Conservation (phyloP, 2,113 vertebrate species). For the Capra hircus region DNA sequence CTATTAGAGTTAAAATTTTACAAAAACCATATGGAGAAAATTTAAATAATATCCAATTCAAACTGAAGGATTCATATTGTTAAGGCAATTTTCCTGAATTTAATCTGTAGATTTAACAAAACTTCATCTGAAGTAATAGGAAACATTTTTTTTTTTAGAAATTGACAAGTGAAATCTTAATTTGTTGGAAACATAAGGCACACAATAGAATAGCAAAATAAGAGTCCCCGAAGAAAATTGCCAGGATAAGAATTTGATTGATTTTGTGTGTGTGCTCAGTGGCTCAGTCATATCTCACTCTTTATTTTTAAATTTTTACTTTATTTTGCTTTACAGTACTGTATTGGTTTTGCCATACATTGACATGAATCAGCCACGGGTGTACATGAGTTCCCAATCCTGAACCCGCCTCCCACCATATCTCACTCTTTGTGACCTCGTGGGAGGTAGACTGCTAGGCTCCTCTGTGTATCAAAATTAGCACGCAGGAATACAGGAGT, state of each 20-base stretch:
- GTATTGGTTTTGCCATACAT: too few species aligned
- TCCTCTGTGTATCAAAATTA: not conserved
- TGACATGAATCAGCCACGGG: too few species aligned
- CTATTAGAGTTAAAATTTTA: not conserved
- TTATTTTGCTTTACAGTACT: too few species aligned
- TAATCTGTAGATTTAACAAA: not conserved
- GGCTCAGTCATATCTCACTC: not conserved
- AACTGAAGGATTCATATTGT: not conserved
- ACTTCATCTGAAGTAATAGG: not conserved
- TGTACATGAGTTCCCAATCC: too few species aligned
- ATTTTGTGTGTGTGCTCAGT: not conserved
- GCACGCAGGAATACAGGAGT: not conserved
- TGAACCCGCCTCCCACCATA: too few species aligned
- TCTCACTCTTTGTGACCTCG: not conserved
- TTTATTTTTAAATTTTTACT: too few species aligned
- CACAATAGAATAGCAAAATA: not conserved
- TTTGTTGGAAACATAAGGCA: not conserved
- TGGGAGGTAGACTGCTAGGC: fast-evolving
- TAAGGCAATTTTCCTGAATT: not conserved
- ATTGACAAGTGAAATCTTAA: not conserved
- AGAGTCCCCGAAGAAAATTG: not conserved
- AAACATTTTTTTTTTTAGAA: not conserved
- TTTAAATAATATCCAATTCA: not conserved
- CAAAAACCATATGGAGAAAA: not conserved
- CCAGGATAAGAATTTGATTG: not conserved